Conservation (phyloP, 2,797 vertebrate genomes). For the Eulemur albifrons region DNA sequence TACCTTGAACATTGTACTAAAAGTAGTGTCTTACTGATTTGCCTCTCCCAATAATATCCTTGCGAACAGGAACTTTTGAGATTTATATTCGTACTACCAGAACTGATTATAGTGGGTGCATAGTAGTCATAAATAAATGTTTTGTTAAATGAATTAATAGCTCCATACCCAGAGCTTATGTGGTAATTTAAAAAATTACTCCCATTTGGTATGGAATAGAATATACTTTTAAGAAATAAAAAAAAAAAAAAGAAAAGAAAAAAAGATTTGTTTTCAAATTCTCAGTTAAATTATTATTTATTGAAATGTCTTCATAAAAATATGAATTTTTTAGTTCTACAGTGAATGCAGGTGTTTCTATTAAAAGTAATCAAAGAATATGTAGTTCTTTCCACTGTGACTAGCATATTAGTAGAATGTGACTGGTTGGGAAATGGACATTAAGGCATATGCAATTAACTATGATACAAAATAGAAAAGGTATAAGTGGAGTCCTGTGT, state of each 20-base stretch:
- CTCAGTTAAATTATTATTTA: background rate
- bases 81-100: constrained; percentile 27
- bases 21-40: constrained; percentile 20
- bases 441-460: background rate
- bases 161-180: background rate
- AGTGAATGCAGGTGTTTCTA: background rate
- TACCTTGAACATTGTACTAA: background rate
- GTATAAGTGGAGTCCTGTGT: background rate
- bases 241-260: too few species aligned
- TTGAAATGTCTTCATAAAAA: background rate
- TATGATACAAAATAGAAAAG: constrained; percentile 8
- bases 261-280: background rate
- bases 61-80: background rate
- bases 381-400: background rate
- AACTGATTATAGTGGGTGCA: background rate
- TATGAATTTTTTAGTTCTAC: background rate
- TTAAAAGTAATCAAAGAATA: constrained; percentile 31
- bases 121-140: background rate
- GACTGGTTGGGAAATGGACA: background rate
- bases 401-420: background rate
- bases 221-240: background rate
- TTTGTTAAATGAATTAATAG: constrained; percentile 30
- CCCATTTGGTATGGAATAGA: background rate
- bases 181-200: background rate
- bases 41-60: background rate